Evolutionary conservation across 2,113 vertebrate genomes (phyloP), one percentile per base, ranked within the genome.

Genomic region (Psittacula cyanocephala): DNA sequence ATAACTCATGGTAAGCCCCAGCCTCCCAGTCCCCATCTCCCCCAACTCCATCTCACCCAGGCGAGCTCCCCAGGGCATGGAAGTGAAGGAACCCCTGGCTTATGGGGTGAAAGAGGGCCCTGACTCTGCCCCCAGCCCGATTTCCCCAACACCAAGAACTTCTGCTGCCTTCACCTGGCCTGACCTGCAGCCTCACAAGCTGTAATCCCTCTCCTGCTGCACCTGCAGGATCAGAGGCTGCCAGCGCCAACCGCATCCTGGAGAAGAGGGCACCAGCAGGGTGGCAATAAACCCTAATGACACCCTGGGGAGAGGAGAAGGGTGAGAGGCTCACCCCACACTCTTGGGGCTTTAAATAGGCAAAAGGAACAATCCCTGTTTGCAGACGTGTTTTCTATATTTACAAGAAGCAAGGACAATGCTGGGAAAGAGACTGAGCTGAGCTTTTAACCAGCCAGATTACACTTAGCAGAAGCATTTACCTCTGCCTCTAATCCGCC

Each of bases 381-480:
- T 67, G 88, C 92, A 91, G 79, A 91, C 81, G 33, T 64, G 76
- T 75, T 90, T 84, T 65, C 79, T 88, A 5, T 87, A 85, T 91
- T 95, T 93, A 55, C 70, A 89, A 91, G 93, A 86, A 94, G 88
- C 72, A 94, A 96, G 93, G 96, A 92, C 80, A 89, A 90, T 93
- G 93, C 85, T 90, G 90, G 86, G 88, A 86, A 94, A 94, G 93
- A 67, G 57, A 62, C 92, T 93, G 95, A 95, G 95, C 85, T 90
- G 88, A 93, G 96, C 95, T 92, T 95, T 96, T 95, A 96, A 93
- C 93, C 76, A 86, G 76, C 33, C 90, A 94, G 95, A 94, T 96
- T 96, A 96, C 95, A 93, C 5, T 95, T 81, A 93, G 88, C 88
- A 95, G 92, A 57, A 96, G 88, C 85, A 83, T 97, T 97, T 97